phyloP scores from a whole-genome alignment of 2,888 invertebrate species.

The Macaria liturata region DNA sequence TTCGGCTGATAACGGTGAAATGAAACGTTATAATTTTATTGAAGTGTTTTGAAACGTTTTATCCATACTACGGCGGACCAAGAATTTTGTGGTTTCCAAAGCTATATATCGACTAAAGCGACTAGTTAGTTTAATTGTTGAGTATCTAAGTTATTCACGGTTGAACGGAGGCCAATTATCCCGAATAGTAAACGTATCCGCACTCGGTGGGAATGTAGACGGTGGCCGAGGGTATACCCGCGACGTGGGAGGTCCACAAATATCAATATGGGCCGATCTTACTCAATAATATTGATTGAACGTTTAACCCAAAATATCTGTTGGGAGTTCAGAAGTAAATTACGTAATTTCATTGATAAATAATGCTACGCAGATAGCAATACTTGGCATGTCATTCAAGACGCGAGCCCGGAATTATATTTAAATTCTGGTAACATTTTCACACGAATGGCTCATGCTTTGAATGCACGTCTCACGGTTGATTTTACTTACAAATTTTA shows the following conservation, averaged over 20 bases:
- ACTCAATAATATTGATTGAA: conserved; percentile 32
- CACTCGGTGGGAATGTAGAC: conserved; percentile 34
- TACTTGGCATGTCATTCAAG: conserved; percentile 16
- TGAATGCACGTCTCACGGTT: conserved; percentile 30
- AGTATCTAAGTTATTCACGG: conserved; percentile 43
- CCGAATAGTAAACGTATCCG: conserved; percentile 45
- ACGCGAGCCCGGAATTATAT: conserved; percentile 14
- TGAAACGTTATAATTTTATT: no score
- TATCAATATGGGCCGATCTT: conserved; percentile 34
- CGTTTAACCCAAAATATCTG: conserved; percentile 18
- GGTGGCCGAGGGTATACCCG: conserved; percentile 33
- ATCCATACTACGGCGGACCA: no score
- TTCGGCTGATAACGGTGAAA: no score
- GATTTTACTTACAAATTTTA: conserved; percentile 19
- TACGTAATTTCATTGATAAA: conserved; percentile 23
- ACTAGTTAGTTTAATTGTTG: conserved; percentile 34
- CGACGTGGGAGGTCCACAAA: conserved; percentile 60
- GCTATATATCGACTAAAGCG: conserved; percentile 15
- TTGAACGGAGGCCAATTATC: conserved; percentile 53
- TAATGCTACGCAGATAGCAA: conserved; percentile 11
- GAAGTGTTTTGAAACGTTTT: no score
- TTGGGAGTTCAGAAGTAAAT: conserved; percentile 7
- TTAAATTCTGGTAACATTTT: conserved; percentile 19
- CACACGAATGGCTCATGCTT: conserved; percentile 13
- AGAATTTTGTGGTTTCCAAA: no score